A percentile compares a stretch with the other conserved stretches of the same genome.
Evolutionary conservation across 2,888 invertebrate species (phyloP).

Genomic region (Vanessa cardui): DNA sequence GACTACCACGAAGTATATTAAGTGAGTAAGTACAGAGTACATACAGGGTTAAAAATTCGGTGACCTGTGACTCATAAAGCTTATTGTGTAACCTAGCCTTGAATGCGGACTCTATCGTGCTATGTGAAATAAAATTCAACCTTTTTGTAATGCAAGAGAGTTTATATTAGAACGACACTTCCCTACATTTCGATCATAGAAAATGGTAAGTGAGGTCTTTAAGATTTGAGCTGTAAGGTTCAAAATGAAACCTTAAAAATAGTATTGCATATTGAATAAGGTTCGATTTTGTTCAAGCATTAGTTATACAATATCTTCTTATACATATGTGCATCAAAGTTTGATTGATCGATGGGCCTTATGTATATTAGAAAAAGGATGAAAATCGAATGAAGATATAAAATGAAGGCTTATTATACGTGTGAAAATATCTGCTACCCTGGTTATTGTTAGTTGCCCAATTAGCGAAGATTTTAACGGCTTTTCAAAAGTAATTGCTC

Average conservation of each 20-base stretch:
- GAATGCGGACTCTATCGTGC: not conserved
- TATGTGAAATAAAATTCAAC: not conserved
- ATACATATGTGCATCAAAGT: not conserved
- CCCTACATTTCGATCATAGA: too few species aligned
- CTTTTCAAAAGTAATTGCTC: constrained; percentile 22
- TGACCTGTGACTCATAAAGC: constrained; percentile 55
- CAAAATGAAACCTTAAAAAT: too few species aligned
- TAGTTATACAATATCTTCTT: too few species aligned
- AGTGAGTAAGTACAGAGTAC: constrained; percentile 3
- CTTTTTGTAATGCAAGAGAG: not conserved
- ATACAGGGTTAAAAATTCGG: constrained; percentile 51
- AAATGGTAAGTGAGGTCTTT: too few species aligned
- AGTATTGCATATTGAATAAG: too few species aligned
- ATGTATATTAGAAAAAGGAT: not conserved
- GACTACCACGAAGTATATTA: not conserved
- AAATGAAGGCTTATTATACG: constrained; percentile 15
- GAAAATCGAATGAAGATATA: constrained; percentile 4
- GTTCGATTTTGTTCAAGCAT: too few species aligned
- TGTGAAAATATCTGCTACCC: constrained; percentile 40
- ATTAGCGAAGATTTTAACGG: constrained; percentile 32
- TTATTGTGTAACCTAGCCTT: constrained; percentile 20
- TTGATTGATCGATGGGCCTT: constrained; percentile 4
- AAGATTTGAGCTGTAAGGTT: too few species aligned
- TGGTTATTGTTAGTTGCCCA: constrained; percentile 31
- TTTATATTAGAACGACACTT: not conserved